Base-by-base conservation (phyloP, 2,888 invertebrate species). In the Drosophila emarginata region DNA sequence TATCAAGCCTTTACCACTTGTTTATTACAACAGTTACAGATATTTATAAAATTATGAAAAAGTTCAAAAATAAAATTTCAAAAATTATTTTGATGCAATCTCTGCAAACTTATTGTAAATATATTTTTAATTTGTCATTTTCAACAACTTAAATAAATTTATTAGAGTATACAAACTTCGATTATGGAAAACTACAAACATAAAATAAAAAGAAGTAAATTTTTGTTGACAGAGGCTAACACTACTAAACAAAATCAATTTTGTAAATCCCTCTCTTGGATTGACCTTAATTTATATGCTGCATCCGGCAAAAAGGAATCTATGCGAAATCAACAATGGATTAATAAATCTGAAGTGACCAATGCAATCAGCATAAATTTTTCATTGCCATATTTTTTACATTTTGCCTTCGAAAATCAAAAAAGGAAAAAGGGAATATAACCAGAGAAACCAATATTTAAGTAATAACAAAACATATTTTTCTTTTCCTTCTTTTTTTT, bases 341-440 rank as follows among this genome's bases (percentile, higher is more conserved):
- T 36, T 18, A 36, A 36, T 18, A 36, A 54, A 54, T 36, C 12
- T 36, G 18, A 21, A 18, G 15, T 36, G 54, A 36, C 54, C 60
- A 60, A 51, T 21, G 18, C 40, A 28, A 51, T 37, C 39, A 26
- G 57, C 69, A 54, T 28, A 69, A 69, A 66, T 69, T 54, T 54
- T 61, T 57, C 58, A 67, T 69, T 67, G 15, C 28, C 9, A 51
- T 21, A 4, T 21, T 12, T 54, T 36, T 32, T 36, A 36, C 32
- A 26, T 26, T 52, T 23, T 52, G 26, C 9, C 14, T 52, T 14
- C 6, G 11, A 9, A 45, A 18, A 9, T 1, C 1, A 45, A 11
- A 18, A 40, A 7, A 40, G n/a, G 11, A 11, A 18, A 4, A 21
- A 11, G 32, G 9, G 11, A 32, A 11, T 7, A 32, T 9, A 32